Conservation (phyloP, 2,888 invertebrate genomes). For the Tuberolachnus salignus region DNA sequence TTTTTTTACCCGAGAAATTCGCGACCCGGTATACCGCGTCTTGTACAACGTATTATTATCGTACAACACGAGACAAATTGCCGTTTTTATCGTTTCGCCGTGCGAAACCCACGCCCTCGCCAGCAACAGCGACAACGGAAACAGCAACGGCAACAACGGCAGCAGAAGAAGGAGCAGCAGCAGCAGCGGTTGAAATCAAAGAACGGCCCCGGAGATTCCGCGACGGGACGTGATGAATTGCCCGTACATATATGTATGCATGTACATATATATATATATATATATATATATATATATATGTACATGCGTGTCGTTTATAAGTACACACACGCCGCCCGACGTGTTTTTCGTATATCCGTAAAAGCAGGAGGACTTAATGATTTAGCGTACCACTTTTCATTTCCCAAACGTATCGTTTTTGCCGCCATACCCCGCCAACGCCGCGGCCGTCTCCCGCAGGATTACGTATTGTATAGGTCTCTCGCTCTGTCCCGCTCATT, state of each 20-base stretch:
- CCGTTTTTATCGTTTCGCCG: constrained; percentile 5
- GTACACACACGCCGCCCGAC: neutral
- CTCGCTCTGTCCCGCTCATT: no score
- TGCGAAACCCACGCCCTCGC: constrained; percentile 14
- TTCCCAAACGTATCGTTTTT: constrained; percentile 38
- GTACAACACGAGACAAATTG: neutral
- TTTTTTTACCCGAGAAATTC: constrained; percentile 9
- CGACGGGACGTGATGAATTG: constrained; percentile 20
- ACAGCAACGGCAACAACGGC: no score
- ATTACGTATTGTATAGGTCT: no score
- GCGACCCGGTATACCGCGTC: no score
- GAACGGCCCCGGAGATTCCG: constrained; percentile 5
- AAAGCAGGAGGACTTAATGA: constrained; percentile 22
- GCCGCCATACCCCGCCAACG: neutral
- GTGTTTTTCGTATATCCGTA: constrained; percentile 5
- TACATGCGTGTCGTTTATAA: neutral
- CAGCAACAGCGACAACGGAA: no score
- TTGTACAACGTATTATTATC: neutral
- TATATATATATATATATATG: neutral
- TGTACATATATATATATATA: no score
- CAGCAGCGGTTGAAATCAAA: constrained; percentile 23
- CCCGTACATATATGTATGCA: no score
- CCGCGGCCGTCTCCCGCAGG: neutral
- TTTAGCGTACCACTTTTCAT: constrained; percentile 33
- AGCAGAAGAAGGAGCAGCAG: no score